Conservation (phyloP, 1,140 invertebrate genomes). For the Cydia amplana region DNA sequence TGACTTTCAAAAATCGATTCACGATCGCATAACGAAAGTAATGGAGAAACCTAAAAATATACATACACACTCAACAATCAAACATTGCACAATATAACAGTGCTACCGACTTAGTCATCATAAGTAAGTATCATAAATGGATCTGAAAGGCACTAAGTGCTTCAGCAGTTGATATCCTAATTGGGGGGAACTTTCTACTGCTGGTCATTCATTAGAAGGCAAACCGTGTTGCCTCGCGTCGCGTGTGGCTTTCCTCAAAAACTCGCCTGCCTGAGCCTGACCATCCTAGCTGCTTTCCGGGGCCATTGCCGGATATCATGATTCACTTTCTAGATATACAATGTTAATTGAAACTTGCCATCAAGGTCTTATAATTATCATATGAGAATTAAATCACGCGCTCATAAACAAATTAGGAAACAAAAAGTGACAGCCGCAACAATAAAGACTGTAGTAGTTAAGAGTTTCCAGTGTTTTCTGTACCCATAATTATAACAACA, state of each 20-base stretch:
- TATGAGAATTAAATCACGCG: neutral
- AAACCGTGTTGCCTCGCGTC: neutral
- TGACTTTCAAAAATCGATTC: neutral
- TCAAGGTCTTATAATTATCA: neutral
- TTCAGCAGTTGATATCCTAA: constrained; percentile 23
- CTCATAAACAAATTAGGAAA: constrained; percentile 2
- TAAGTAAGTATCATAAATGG: neutral
- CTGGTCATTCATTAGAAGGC: constrained; percentile 18
- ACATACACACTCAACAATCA: neutral
- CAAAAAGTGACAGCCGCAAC: neutral
- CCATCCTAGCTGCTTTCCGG: neutral
- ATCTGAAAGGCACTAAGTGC: constrained; percentile 6
- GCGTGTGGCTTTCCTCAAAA: constrained; percentile 20
- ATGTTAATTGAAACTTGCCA: neutral
- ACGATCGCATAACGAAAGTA: neutral
- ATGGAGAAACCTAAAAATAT: neutral
- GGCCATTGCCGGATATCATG: neutral
- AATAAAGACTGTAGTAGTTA: neutral
- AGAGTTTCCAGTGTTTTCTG: neutral
- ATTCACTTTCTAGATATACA: neutral
- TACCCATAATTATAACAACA: neutral
- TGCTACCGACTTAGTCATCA: neutral
- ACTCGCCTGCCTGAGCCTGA: neutral
- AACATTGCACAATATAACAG: neutral
- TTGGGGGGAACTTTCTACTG: constrained; percentile 20